Evolutionary conservation across 1,140 invertebrate genomes (phyloP).

Genomic region (Epicauta chinensis): DNA sequence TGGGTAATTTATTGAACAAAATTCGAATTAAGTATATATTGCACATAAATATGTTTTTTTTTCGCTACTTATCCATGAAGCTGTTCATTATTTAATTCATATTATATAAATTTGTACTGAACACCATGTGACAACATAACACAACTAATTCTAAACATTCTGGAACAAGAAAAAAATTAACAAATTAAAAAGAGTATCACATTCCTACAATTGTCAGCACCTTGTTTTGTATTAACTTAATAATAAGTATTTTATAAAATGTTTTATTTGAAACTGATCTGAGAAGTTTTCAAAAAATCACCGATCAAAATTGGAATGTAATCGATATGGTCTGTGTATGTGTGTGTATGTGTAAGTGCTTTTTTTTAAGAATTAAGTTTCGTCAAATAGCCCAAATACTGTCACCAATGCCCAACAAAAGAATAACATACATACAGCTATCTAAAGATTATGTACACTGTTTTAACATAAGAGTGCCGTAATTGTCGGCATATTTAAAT

Average conservation of each 20-base stretch:
- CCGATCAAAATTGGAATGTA: conserved; percentile 21
- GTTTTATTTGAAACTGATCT: conserved; percentile 7
- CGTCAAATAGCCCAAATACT: conserved; percentile 24
- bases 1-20: conserved; percentile 18
- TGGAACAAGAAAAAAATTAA: conserved; percentile 36
- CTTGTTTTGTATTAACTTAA: conserved; percentile 21
- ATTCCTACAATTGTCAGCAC: conserved; percentile 37
- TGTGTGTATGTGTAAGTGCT: no score
- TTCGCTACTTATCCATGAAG: conserved; percentile 33
- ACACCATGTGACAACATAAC: conserved; percentile 34
- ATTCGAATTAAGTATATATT: conserved; percentile 37
- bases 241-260: not conserved
- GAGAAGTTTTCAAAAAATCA: conserved; percentile 7
- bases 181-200: conserved; percentile 39
- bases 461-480: no score
- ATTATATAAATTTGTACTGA: conserved; percentile 37
- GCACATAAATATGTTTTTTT: conserved; percentile 36
- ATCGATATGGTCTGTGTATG: conserved; percentile 19
- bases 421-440: conserved; percentile 35
- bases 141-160: conserved; percentile 31
- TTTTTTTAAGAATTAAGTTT: conserved; percentile 10
- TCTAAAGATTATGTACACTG: conserved; percentile 9
- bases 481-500: conserved; percentile 13
- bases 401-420: conserved; percentile 34
- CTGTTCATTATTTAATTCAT: conserved; percentile 24